Evolutionary conservation across 1,140 invertebrate genomes (phyloP), one percentile per base, ranked within the genome.

Genomic region (Panagrolaimus sp.): DNA sequence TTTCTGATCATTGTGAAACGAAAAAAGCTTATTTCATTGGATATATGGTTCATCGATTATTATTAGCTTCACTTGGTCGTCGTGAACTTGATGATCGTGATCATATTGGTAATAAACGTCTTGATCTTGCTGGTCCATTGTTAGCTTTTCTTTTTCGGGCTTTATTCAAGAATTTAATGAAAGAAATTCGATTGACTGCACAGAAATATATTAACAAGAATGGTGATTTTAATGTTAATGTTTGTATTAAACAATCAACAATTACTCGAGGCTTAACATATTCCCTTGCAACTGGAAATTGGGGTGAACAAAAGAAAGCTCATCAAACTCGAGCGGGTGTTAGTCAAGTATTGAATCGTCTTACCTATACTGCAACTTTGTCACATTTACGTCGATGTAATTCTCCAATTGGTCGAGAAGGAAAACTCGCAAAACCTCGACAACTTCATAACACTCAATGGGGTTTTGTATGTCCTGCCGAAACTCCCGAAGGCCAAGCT

Each of bases 241-340:
- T 97, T 65, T 94, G 95, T 32, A 95, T 98, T 55, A 97, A 96
- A 85, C 96, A 94, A 0, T 90, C 94, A 83, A 93, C 96, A 47
- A 98, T 98, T 65, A 98, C 95, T 2, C 94, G 98, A 85, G 96
- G 96, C n/a, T 86, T 98, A 26, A 87, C 93, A 73, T 98, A 98
- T 84, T 98, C 95, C 0, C 86, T 98, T 73, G 95, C 96, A 78
- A 98, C 96, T 46, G 96, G 96, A 43, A 98, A 98, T 85, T 98
- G 96, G 96, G 96, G 96, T 45, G 96, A 98, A 84, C 96, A 98
- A 85, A 98, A 98, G 84, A 98, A 98, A 84, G 96, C 96, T 71
- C 95, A 98, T 90, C 93, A 96, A 85, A 91, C 93, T 7, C 87
- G 94, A 84, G 93, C 94, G 74, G 92, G 92, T 43, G 91, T 93